These are phyloP conservation scores for Drosophila tripunctata DNA, from an alignment of 2,888 invertebrate genomes.

Conservation along the genomic window DNA sequence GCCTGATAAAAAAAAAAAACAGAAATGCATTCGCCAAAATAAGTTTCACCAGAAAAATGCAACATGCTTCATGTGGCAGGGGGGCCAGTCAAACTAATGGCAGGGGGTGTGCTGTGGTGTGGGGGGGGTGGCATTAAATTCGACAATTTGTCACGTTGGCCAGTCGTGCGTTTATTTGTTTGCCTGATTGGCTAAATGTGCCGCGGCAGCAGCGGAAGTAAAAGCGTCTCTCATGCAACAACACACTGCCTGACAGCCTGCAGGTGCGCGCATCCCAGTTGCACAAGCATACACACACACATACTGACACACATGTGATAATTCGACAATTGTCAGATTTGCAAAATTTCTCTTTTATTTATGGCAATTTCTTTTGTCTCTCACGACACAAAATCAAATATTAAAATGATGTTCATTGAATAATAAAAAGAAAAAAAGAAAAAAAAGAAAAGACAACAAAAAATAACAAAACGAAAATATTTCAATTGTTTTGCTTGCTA, in stretches of 20 bases:
- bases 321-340: constrained; percentile 56
- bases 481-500: constrained; percentile 12
- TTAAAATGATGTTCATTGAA: constrained; percentile 60
- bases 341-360: constrained; percentile 76
- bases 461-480: constrained; percentile 20
- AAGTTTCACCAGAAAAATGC: constrained; percentile 76
- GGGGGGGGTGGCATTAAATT: constrained; percentile 27
- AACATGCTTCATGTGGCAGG: constrained; percentile 29
- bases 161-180: constrained; percentile 68
- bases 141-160: constrained; percentile 78
- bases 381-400: constrained; percentile 64
- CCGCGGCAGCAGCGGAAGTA: constrained; percentile 65
- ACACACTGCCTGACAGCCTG: constrained; percentile 34
- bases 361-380: constrained; percentile 70
- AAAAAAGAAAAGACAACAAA: not conserved
- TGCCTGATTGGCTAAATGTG: constrained; percentile 56
- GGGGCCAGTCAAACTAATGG: not conserved
- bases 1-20: constrained; percentile 47
- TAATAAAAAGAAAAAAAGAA: constrained; percentile 21
- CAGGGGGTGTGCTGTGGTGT: not conserved
- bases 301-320: constrained; percentile 21
- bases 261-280: constrained; percentile 65
- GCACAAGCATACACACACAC: constrained; percentile 12
- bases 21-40: constrained; percentile 8
- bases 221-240: constrained; percentile 60